These are phyloP conservation scores for Enteromius mattozi DNA, from an alignment of 2,797 vertebrate species.

Conservation along the genomic window DNA sequence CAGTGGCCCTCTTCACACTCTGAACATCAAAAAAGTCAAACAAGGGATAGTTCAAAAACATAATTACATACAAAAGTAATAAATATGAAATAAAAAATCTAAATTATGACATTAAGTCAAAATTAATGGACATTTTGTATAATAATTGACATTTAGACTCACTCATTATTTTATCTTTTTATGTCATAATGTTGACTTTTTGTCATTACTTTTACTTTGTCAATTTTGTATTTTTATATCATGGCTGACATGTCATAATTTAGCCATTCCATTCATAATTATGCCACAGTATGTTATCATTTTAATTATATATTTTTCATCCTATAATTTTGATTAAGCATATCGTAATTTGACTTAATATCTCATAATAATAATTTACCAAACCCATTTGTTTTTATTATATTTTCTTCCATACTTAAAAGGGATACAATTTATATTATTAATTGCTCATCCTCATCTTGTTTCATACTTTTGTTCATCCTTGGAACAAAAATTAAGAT, in stretches of 20 bases:
- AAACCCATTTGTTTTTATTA: no score
- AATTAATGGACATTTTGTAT: no score
- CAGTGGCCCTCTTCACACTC: constrained; percentile 82
- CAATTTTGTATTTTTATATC: background rate
- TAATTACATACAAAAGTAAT: background rate
- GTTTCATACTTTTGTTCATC: background rate
- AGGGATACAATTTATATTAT: background rate
- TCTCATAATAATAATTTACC: background rate
- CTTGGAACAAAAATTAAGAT: background rate
- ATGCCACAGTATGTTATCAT: background rate
- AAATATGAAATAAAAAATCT: background rate
- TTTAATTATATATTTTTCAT: no score
- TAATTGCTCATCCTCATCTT: background rate
- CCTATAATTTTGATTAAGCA: background rate
- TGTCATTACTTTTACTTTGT: background rate
- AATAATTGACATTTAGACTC: no score
- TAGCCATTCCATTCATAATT: background rate
- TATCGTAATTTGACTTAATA: background rate
- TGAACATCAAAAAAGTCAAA: constrained; percentile 53
- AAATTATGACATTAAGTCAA: background rate
- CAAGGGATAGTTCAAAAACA: background rate
- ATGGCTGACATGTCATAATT: background rate
- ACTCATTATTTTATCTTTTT: no score
- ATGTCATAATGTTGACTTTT: background rate
- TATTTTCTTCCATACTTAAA: background rate